Base-by-base conservation (phyloP, 2,888 invertebrate species). In the Brenthis hecate region DNA sequence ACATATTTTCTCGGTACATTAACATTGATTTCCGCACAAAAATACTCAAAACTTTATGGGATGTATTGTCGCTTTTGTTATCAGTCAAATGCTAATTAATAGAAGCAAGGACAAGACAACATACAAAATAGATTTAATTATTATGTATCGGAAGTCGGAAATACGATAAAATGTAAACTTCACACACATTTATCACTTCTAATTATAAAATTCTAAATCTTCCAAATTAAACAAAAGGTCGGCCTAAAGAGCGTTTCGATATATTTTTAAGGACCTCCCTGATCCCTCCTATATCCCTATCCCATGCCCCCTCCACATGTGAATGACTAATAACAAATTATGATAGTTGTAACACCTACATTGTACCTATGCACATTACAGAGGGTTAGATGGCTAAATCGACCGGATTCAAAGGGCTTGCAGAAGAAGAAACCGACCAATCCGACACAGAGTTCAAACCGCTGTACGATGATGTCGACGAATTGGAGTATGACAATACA, bases 371-470 rank as follows among this genome's bases (percentile, higher is more conserved):
- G 16, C 16, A 56, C 11, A 28, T 83, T 84, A 56, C 76, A 84
- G 81, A 73, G 51, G 63, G 56, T 69, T 76, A 78, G 74, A 91
- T 91, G 91, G 84, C 85, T 68, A 76, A 84, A 51, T 78, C 79
- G 67, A 82, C 84, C 54, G 87, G 85, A 14, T 85, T 86, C 53
- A 84, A 80, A 68, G 82, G 80, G n/a, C 63, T 85, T 43, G 75
- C 76, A 36, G 66, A 62, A 53, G 86, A 87, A 36, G 91, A 89
- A 51, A 85, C 82, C 51, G 90, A 90, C 50, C 81, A 86, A 3
- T 88, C 91, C 1, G 91, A 91, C 58, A 79, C 84, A 0, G 91
- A 91, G 73, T 87, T 82, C 74, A 85, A 85, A 16, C 89, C 87
- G 3, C 78, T 88, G 1, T 89, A 85, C 70, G 91, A 92, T 64